Conservation (phyloP, 1,140 invertebrate genomes). For the Charaxes varanes region DNA sequence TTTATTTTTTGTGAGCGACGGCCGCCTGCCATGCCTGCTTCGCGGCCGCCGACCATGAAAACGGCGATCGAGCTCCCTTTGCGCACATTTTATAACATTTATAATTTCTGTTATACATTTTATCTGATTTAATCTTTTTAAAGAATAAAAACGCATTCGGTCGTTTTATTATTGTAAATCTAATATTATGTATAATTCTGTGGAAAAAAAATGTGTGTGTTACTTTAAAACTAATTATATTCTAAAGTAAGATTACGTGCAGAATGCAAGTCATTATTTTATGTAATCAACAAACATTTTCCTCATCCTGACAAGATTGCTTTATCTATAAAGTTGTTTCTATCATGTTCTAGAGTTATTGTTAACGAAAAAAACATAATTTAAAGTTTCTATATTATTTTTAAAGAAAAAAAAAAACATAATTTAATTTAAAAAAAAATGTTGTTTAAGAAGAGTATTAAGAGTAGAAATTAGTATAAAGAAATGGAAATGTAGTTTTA, state of each 20-base stretch:
- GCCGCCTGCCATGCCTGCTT: conserved; percentile 56
- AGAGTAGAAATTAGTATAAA: no score
- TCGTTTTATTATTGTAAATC: no score
- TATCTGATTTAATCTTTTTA: conserved; percentile 7
- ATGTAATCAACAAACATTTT: conserved; percentile 1
- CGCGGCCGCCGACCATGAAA: conserved; percentile 57
- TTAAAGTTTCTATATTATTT: no score
- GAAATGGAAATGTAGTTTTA: no score
- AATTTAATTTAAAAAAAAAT: no score
- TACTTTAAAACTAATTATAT: background rate
- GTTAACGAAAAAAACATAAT: no score
- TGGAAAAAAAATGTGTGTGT: background rate
- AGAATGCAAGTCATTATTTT: conserved; percentile 2
- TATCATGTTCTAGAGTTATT: no score
- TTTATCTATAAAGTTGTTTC: background rate
- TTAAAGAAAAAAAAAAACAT: background rate
- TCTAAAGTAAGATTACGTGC: background rate
- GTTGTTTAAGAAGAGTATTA: no score
- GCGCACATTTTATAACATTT: conserved; percentile 28
- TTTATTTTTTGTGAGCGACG: conserved; percentile 66
- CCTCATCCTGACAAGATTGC: background rate
- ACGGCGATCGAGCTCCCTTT: conserved; percentile 33
- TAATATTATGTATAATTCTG: no score
- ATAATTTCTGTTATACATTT: conserved; percentile 20
- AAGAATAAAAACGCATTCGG: background rate